Conservation (phyloP, 2,113 vertebrate genomes). For the Grallaria varia region DNA sequence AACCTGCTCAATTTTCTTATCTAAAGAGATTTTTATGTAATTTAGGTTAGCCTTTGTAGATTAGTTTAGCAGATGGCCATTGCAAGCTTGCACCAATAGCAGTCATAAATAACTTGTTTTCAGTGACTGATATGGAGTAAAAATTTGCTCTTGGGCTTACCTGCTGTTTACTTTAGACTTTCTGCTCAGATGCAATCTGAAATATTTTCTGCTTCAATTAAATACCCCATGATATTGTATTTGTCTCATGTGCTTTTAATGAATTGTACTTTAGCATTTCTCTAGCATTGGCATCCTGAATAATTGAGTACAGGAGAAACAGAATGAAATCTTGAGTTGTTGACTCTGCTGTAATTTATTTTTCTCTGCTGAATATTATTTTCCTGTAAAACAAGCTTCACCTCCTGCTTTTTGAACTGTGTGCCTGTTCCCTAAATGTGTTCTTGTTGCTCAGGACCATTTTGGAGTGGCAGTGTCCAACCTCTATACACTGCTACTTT, state of each 20-base stretch:
- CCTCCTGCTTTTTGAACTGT: not conserved
- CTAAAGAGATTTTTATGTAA: not conserved
- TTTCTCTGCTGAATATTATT: not conserved
- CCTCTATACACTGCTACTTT: not conserved
- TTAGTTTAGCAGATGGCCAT: not conserved
- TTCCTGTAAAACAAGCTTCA: not conserved
- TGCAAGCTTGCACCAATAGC: not conserved
- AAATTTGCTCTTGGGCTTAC: not conserved
- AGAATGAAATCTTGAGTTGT: not conserved
- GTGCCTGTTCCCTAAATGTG: accelerated
- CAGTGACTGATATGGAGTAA: not conserved
- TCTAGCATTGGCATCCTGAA: not conserved
- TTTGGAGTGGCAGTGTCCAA: not conserved
- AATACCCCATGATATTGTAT: not conserved
- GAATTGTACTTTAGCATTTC: not conserved
- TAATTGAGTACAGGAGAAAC: not conserved
- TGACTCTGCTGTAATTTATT: not conserved
- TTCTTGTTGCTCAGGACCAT: not conserved
- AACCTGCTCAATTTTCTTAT: not conserved
- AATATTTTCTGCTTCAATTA: not conserved
- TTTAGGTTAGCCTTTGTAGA: not conserved
- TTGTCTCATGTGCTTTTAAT: not conserved
- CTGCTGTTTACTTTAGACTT: not conserved
- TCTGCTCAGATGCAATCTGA: not conserved
- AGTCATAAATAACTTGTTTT: not conserved